Base-by-base conservation (phyloP, 2,113 vertebrate genomes). In the Burhinus oedicnemus region DNA sequence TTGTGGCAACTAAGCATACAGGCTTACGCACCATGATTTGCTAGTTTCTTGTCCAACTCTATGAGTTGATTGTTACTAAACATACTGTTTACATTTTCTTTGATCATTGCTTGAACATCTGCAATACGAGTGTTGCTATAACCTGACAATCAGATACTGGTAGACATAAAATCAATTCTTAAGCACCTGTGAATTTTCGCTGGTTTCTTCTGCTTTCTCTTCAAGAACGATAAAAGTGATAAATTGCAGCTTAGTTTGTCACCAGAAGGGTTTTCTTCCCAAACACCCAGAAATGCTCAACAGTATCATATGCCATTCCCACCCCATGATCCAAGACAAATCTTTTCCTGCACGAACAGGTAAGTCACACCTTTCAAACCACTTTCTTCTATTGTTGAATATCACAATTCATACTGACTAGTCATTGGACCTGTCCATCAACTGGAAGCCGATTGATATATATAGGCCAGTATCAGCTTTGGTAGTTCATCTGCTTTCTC, bases 81-180 rank as follows among this genome's bases (percentile, higher is more conserved):
- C 44, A 51, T 65, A 17, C 5, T 68, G 60, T 89, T 94, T 93
- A 84, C 21, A 65, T 94, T 91, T 94, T 79, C n/a, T 64, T 71
- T 76, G 74, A 57, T 40, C 16, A 20, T 57, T 60, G 44, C 57
- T 89, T 82, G 57, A 84, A 91, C 44, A 36, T 42, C 57, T 87
- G 22, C 57, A 82, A 32, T 47, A 74, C 78, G 15, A 51, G 22
- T 17, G 26, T 68, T 82, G 32, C 14, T 79, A 26, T 68, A 96
- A 72, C 15, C 44, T 79, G 62, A 49, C 52, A 94, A 60, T 82
- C 72, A 68, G 69, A 69, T 87, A 65, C 26, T 44, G 13, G 57
- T 47, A 87, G 89, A 75, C 74, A 52, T 82, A 90, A 95, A 94
- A 96, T 89, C 77, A 57, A 38, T 91, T 58, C 52, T 82, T 79